A percentile compares a stretch with the other conserved stretches of the same genome.
phyloP scores from a whole-genome alignment of 53 echinoderm and acorn worm species.

The Paracentrotus lividus region DNA sequence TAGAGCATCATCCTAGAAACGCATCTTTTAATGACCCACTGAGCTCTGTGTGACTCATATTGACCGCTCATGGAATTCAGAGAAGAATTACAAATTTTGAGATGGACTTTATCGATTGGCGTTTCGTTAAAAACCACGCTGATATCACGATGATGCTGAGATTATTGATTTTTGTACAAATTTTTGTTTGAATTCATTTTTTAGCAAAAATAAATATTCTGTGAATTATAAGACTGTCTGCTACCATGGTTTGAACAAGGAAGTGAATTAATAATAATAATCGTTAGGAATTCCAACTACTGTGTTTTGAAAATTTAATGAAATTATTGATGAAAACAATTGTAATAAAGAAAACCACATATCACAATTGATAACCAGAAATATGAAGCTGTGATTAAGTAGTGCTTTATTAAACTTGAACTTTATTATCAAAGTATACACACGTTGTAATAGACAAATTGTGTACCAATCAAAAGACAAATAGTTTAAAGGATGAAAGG shows the following conservation, averaged over 20 bases:
- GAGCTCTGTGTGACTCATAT: constrained; percentile 27
- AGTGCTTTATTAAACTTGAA: no score
- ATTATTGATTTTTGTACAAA: background rate
- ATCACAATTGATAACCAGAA: no score
- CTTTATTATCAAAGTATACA: no score
- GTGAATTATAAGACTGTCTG: background rate
- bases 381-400: no score
- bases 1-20: background rate
- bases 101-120: constrained; percentile 10
- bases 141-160: constrained; percentile 11
- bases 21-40: constrained; percentile 20
- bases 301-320: background rate
- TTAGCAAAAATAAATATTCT: background rate
- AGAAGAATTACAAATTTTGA: background rate
- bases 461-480: no score
- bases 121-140: constrained; percentile 1
- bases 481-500: no score
- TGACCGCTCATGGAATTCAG: background rate
- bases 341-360: no score
- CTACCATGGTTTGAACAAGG: background rate
- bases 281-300: background rate
- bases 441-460: no score
- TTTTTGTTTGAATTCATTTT: constrained; percentile 7
- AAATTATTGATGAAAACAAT: background rate
- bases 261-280: background rate